A percentile compares a stretch with the other conserved stretches of the same genome.
phyloP scores from a whole-genome alignment of 2,888 invertebrate species.

The Colostygia pectinataria region DNA sequence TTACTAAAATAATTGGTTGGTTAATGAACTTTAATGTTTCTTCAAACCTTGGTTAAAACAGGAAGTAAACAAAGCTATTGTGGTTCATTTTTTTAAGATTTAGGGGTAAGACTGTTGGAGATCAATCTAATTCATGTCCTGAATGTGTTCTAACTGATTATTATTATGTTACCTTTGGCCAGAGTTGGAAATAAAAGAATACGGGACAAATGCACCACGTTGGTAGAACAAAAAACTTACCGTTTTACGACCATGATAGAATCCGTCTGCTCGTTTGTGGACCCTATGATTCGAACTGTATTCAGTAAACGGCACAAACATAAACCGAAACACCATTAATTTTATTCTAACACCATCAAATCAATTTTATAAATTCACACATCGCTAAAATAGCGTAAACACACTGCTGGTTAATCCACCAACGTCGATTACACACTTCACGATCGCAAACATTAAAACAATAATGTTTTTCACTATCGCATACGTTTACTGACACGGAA shows the following conservation, averaged over 20 bases:
- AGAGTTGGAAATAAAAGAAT: too few relatives aligned
- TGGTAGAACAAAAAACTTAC: slow-evolving; percentile 57
- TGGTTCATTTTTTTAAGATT: too few relatives aligned
- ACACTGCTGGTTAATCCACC: slow-evolving; percentile 71
- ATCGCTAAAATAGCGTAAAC: slow-evolving; percentile 77
- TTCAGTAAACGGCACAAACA: slow-evolving; percentile 71
- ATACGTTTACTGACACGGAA: slow-evolving; percentile 8
- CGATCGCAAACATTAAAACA: slow-evolving; percentile 62
- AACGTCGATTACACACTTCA: slow-evolving; percentile 70
- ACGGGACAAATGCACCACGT: slow-evolving; percentile 36
- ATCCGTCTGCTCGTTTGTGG: slow-evolving; percentile 82
- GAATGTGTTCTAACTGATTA: too few relatives aligned
- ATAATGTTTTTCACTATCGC: slow-evolving; percentile 12
- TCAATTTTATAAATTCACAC: slow-evolving; percentile 72
- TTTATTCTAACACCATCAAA: slow-evolving; percentile 74
- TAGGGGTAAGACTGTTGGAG: too few relatives aligned
- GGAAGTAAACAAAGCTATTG: slow-evolving; percentile 1
- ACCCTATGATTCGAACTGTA: slow-evolving; percentile 81
- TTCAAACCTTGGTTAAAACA: not conserved
- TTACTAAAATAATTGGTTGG: too few relatives aligned
- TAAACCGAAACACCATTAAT: slow-evolving; percentile 79
- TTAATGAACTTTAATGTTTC: too few relatives aligned
- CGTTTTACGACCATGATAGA: slow-evolving; percentile 84
- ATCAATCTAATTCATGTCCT: too few relatives aligned
- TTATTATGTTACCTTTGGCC: too few relatives aligned